These are phyloP conservation scores for Holothuria leucospilota DNA, from an alignment of 53 echinoderm and acorn worm species.

Conservation along the genomic window DNA sequence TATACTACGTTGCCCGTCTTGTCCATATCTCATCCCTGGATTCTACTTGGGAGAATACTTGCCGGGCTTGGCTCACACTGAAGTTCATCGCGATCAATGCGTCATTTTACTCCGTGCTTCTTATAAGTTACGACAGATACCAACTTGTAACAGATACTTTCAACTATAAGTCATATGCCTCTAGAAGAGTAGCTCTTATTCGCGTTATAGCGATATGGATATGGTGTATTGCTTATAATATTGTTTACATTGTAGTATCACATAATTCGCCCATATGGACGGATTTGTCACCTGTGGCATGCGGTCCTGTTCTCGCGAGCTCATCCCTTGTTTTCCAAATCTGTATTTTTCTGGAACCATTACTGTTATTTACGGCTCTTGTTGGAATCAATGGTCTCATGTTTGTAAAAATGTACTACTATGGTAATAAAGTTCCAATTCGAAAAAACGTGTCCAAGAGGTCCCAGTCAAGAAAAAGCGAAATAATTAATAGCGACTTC, in stretches of 20 bases:
- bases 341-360: constrained; percentile 29
- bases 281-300: constrained; percentile 10
- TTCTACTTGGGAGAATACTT: constrained; percentile 1
- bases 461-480: background rate
- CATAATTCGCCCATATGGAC: constrained; percentile 17
- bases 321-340: constrained; percentile 2
- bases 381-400: constrained; percentile 17
- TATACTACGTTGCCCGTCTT: constrained; percentile 6
- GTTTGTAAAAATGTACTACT: constrained; percentile 21
- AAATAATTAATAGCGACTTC: constrained; percentile 4
- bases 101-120: constrained; percentile 34
- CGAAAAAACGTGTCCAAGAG: constrained; percentile 16
- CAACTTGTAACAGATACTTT: constrained; percentile 35
- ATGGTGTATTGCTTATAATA: constrained; percentile 33
- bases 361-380: constrained; percentile 12
- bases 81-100: constrained; percentile 30
- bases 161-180: constrained; percentile 14
- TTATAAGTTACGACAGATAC: constrained; percentile 35
- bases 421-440: background rate
- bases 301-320: constrained; percentile 34
- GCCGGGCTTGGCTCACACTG: constrained; percentile 6
- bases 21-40: background rate
- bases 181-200: background rate
- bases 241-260: constrained; percentile 25
- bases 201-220: constrained; percentile 6